A percentile compares a stretch with the other conserved stretches of the same genome.
phyloP scores from a whole-genome alignment of 64 coral and sea anemone species.

The Montipora capricornis region DNA sequence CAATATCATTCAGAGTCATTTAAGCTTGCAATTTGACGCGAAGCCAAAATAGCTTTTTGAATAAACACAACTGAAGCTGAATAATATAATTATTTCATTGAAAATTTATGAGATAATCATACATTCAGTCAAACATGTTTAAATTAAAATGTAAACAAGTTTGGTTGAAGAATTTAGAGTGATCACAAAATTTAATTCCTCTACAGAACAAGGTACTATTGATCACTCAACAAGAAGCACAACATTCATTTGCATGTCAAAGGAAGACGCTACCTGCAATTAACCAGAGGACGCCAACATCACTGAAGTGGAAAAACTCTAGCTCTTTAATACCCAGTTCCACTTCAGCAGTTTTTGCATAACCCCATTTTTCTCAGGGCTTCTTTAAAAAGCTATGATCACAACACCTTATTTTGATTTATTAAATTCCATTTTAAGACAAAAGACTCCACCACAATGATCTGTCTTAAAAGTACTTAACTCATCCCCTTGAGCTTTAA shows the following conservation, averaged over 20 bases:
- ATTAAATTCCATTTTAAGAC: background rate
- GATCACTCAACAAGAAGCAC: background rate
- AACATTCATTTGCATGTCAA: slow-evolving; percentile 44
- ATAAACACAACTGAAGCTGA: no score
- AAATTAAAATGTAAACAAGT: no score
- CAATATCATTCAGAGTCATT: background rate
- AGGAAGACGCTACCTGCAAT: background rate
- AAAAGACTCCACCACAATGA: no score
- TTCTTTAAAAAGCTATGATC: background rate
- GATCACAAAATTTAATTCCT: no score
- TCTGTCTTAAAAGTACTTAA: no score
- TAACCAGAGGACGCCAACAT: background rate
- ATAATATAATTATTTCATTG: no score
- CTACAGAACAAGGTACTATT: background rate
- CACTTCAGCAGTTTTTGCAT: background rate
- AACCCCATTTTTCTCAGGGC: background rate
- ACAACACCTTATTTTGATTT: background rate
- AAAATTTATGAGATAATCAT: no score
- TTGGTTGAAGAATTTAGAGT: no score
- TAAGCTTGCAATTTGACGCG: slow-evolving; percentile 2
- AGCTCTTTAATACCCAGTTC: background rate
- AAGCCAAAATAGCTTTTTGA: background rate
- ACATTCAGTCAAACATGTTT: no score
- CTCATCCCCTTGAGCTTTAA: no score
- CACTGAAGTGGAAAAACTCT: slow-evolving; percentile 34